Conservation (phyloP, 1,140 invertebrate species). For the Parapsyche elsis region DNA sequence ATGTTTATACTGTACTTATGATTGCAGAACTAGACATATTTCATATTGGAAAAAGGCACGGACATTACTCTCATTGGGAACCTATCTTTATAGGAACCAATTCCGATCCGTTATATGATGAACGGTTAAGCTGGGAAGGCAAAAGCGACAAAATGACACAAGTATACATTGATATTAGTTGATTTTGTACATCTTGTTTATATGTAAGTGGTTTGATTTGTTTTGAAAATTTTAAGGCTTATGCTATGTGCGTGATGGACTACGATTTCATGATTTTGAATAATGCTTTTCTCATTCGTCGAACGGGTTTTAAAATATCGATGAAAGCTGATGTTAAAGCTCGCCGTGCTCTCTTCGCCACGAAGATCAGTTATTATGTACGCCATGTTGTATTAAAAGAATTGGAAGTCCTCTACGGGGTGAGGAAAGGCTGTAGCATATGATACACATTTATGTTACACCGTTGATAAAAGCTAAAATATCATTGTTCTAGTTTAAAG, state of each 20-base stretch:
- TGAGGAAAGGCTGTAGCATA: conserved; percentile 79
- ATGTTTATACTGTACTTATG: conserved; percentile 35
- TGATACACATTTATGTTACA: too few species aligned
- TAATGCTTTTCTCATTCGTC: conserved; percentile 90
- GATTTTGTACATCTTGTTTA: too few species aligned
- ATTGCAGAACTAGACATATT: conserved; percentile 78
- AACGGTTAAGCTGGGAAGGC: conserved; percentile 88
- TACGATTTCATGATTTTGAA: conserved; percentile 92
- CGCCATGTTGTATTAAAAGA: conserved; percentile 85
- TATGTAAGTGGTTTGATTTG: neutral
- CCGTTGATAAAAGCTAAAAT: too few species aligned
- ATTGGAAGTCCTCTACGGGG: conserved; percentile 84
- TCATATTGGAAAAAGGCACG: conserved; percentile 83
- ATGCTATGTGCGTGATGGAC: conserved; percentile 85
- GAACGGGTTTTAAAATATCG: conserved; percentile 85
- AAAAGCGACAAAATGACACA: conserved; percentile 95
- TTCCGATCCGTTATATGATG: conserved; percentile 88
- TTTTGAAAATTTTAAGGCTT: conserved; percentile 74
- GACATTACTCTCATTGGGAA: conserved; percentile 87
- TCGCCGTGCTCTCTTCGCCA: conserved; percentile 78
- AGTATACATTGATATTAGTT: conserved; percentile 70
- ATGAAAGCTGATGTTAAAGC: conserved; percentile 72
- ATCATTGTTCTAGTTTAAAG: too few species aligned
- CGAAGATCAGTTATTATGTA: conserved; percentile 82
- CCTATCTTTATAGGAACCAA: conserved; percentile 90